Percentiles rank a stretch among this genome's conserved stretches.
phyloP scores from a whole-genome alignment of 2,113 vertebrate genomes.

The human region DNA sequence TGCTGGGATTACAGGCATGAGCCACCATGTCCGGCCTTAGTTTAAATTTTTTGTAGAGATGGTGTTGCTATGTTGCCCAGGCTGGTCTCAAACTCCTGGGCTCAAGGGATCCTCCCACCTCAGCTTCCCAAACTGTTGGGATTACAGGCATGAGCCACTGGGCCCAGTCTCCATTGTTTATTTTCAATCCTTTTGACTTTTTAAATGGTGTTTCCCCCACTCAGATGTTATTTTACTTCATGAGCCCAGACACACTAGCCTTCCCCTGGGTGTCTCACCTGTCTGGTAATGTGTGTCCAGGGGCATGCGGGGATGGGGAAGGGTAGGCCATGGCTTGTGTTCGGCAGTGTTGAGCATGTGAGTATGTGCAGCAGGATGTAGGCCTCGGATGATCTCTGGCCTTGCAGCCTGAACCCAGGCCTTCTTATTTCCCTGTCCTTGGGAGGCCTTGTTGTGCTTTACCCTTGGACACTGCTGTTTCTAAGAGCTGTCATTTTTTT shows the following conservation, averaged over 20 bases:
- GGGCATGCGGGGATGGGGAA: background rate
- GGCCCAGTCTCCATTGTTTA: too few relatives aligned
- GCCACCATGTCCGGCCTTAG: too few relatives aligned
- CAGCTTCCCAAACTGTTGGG: too few relatives aligned
- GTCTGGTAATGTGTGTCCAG: background rate
- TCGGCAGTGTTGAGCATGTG: background rate
- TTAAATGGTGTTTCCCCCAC: too few relatives aligned
- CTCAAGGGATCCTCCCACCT: too few relatives aligned
- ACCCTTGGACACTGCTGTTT: background rate
- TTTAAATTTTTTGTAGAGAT: too few relatives aligned
- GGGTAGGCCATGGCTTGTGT: background rate
- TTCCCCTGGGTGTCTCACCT: background rate
- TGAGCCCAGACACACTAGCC: background rate
- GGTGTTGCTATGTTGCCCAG: too few relatives aligned
- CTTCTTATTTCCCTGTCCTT: background rate
- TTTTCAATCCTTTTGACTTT: background rate
- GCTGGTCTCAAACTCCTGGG: too few relatives aligned
- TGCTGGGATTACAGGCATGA: too few relatives aligned
- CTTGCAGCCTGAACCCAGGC: too few relatives aligned
- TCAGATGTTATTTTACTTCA: background rate
- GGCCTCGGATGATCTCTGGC: background rate
- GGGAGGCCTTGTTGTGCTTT: background rate
- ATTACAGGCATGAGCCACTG: too few relatives aligned
- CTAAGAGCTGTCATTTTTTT: background rate
- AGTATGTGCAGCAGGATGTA: background rate